Evolutionary conservation across 2,113 vertebrate species (phyloP).

Genomic region (Cynoglossus semilaevis): DNA sequence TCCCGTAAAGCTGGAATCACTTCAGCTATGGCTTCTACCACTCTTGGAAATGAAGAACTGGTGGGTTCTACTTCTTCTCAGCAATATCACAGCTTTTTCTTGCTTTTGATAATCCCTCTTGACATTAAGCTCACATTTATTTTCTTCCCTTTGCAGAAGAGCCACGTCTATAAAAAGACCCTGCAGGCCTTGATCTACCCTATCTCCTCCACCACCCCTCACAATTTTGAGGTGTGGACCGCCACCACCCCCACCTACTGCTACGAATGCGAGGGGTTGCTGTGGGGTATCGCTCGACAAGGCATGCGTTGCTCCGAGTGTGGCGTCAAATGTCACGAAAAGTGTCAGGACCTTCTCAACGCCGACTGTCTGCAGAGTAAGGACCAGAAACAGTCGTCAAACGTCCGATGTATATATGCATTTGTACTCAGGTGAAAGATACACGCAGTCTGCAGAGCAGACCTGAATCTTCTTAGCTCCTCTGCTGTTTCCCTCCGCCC

Average conservation of each 20-base stretch:
- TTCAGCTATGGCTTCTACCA: slow-evolving; percentile 92
- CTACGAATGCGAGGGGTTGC: slow-evolving; percentile 97
- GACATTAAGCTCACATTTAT: slow-evolving; percentile 6
- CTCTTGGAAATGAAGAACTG: slow-evolving; percentile 95
- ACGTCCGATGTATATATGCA: not conserved
- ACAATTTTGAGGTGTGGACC: slow-evolving; percentile 99
- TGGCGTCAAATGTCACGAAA: slow-evolving; percentile 96
- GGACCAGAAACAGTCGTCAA: slow-evolving; percentile 7
- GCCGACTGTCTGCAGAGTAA: slow-evolving; percentile 98
- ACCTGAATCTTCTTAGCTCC: slow-evolving; percentile 37
- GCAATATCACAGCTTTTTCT: slow-evolving; percentile 9
- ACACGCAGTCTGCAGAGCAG: slow-evolving; percentile 11
- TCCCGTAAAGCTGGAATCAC: slow-evolving; percentile 96
- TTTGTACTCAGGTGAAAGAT: not conserved
- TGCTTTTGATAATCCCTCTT: not conserved
- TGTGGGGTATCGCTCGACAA: slow-evolving; percentile 98
- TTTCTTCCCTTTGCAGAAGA: slow-evolving; percentile 80
- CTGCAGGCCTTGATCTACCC: slow-evolving; percentile 98
- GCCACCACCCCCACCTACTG: slow-evolving; percentile 98
- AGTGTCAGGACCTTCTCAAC: slow-evolving; percentile 97
- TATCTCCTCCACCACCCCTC: slow-evolving; percentile 96
- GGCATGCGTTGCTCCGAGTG: slow-evolving; percentile 98
- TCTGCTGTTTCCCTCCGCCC: slow-evolving; percentile 44
- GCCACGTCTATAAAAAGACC: slow-evolving; percentile 99
- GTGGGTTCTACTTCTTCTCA: slow-evolving; percentile 72